phyloP scores from a whole-genome alignment of 2,113 vertebrate genomes.

The Equus przewalskii region DNA sequence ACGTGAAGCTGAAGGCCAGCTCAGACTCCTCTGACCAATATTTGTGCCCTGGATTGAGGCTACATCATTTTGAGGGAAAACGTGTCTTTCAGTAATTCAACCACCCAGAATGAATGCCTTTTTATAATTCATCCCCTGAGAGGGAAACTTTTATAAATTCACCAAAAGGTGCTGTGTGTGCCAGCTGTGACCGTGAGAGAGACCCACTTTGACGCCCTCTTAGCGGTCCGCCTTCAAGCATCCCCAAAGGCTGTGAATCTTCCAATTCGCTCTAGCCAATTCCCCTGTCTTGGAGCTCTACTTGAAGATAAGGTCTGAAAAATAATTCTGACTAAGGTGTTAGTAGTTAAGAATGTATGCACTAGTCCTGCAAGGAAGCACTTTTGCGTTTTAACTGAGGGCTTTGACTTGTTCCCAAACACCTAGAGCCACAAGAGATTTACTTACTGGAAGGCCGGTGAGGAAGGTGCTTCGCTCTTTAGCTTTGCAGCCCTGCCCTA shows the following conservation, averaged over 20 bases:
- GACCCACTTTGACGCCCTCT: not conserved
- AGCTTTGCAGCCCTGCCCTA: not conserved
- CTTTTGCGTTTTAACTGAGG: not conserved
- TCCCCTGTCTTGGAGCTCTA: not conserved
- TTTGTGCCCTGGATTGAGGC: not conserved
- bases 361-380: not conserved
- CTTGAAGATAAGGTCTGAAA: not conserved
- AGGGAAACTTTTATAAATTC: not conserved
- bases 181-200: not conserved
- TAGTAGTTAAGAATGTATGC: not conserved
- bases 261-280: not conserved
- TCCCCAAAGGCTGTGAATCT: not conserved
- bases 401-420: not conserved
- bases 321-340: not conserved
- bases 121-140: not conserved
- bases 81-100: not conserved
- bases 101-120: not conserved
- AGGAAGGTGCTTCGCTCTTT: not conserved
- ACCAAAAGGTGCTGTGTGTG: not conserved
- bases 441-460: not conserved
- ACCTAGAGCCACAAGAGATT: not conserved
- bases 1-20: not conserved
- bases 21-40: fast-evolving
- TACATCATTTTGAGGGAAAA: not conserved
- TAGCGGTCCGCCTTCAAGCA: not conserved